Percentiles rank a stretch among this genome's conserved stretches.
These are phyloP conservation scores for Conus ventricosus DNA, from an alignment of 1,140 invertebrate species.

Conservation along the genomic window DNA sequence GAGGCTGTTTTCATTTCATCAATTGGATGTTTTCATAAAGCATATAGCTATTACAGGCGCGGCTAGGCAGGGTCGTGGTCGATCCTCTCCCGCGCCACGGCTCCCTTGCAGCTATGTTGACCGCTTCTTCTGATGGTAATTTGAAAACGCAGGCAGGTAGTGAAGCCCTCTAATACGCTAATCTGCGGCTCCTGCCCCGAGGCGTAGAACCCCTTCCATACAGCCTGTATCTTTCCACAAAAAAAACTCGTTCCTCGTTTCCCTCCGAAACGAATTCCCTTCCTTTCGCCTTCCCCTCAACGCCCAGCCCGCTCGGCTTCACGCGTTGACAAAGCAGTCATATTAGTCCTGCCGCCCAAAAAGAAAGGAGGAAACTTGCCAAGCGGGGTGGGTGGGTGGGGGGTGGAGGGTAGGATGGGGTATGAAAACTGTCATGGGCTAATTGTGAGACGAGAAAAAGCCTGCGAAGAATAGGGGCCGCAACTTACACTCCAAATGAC, in stretches of 20 bases:
- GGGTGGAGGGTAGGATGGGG: background rate
- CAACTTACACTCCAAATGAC: slow-evolving; percentile 40
- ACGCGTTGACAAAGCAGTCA: slow-evolving; percentile 12
- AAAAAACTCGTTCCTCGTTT: background rate
- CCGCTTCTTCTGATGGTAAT: slow-evolving; percentile 41
- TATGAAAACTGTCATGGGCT: slow-evolving; percentile 13
- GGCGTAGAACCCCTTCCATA: background rate
- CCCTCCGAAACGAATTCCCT: background rate
- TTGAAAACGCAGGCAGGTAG: slow-evolving; percentile 45
- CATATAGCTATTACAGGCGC: slow-evolving; percentile 39
- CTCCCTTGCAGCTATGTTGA: slow-evolving; percentile 6
- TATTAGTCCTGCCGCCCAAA: background rate
- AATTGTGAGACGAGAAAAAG: slow-evolving; percentile 6
- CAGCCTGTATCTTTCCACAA: background rate
- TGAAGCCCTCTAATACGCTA: slow-evolving; percentile 36
- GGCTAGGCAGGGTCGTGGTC: slow-evolving; percentile 4
- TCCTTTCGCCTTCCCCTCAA: background rate
- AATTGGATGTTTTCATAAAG: slow-evolving; percentile 47
- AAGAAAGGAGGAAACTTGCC: background rate
- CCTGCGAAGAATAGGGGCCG: slow-evolving; percentile 15
- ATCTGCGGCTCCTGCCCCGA: slow-evolving; percentile 14
- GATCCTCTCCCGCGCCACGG: slow-evolving; percentile 1
- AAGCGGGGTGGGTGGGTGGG: background rate
- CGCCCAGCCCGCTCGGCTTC: background rate
- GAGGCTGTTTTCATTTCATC: slow-evolving; percentile 45